phyloP scores from a whole-genome alignment of 2,888 invertebrate species.

The Salticus scenicus region DNA sequence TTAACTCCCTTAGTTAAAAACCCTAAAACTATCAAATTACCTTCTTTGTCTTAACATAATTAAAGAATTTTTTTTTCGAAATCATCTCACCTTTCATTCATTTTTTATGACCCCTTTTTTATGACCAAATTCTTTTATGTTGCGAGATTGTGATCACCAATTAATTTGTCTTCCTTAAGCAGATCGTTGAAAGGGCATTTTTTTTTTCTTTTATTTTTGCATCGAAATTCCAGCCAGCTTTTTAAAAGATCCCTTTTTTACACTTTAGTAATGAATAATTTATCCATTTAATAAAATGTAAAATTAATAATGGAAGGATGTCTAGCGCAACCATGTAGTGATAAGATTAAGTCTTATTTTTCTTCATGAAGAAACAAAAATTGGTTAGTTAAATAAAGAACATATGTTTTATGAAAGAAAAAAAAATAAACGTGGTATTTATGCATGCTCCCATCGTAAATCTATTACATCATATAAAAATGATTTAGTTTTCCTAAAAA shows the following conservation, averaged over 20 bases:
- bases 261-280: not conserved
- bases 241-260: not conserved
- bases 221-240: not conserved
- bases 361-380: not conserved
- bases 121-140: not conserved
- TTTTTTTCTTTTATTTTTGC: too few species aligned
- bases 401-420: too few species aligned
- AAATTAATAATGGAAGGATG: not conserved
- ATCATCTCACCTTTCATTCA: not conserved
- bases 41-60: not conserved
- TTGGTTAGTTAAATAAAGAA: too few species aligned
- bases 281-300: not conserved
- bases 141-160: not conserved
- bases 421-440: too few species aligned
- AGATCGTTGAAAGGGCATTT: not conserved
- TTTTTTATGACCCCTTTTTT: not conserved
- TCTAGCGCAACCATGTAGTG: not conserved
- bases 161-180: conserved; percentile 4
- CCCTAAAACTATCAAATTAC: not conserved
- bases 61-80: not conserved
- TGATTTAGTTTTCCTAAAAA: too few species aligned
- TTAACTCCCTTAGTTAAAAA: not conserved
- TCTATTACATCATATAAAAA: too few species aligned
- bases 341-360: not conserved
- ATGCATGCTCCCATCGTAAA: too few species aligned